Evolutionary conservation across 2,888 invertebrate genomes (phyloP).

Genomic region (Ophioninae sp.): DNA sequence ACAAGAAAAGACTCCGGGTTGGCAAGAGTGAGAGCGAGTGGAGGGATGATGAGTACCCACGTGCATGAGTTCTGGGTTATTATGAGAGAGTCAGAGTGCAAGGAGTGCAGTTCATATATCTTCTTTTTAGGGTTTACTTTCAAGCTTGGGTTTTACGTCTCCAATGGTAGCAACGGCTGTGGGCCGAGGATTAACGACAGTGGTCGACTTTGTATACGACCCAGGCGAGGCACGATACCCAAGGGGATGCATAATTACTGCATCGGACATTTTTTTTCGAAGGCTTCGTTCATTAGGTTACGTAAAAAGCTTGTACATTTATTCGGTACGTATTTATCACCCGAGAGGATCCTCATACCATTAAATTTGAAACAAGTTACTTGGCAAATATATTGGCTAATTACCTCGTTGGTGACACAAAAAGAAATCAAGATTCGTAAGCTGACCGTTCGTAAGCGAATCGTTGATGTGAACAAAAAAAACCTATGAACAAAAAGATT

Average conservation of each 20-base stretch:
- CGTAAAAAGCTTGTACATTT: slow-evolving; percentile 18
- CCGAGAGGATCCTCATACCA: not conserved
- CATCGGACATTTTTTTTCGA: slow-evolving; percentile 19
- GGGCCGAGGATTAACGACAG: slow-evolving; percentile 14
- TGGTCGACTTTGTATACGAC: slow-evolving; percentile 15
- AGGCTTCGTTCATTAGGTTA: not conserved
- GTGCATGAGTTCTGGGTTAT: slow-evolving; percentile 50
- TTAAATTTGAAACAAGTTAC: slow-evolving; percentile 9
- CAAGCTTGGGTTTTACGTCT: slow-evolving; percentile 35
- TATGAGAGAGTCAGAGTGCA: slow-evolving; percentile 9
- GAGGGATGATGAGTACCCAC: slow-evolving; percentile 21
- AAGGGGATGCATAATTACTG: slow-evolving; percentile 29
- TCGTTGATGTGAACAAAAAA: not conserved
- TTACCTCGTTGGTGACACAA: not conserved
- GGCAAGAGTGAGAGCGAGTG: not conserved
- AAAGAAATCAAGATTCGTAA: not conserved
- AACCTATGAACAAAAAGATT: not conserved
- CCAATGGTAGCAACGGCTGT: not conserved
- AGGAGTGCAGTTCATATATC: slow-evolving; percentile 21
- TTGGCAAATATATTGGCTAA: not conserved
- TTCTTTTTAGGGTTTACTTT: slow-evolving; percentile 45
- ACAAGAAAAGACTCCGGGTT: slow-evolving; percentile 12
- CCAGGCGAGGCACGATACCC: slow-evolving; percentile 27
- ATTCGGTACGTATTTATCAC: not conserved
- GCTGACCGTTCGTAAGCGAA: not conserved